These are phyloP conservation scores for Lysiphlebus fabarum DNA, from an alignment of 1,140 invertebrate species.

Conservation along the genomic window DNA sequence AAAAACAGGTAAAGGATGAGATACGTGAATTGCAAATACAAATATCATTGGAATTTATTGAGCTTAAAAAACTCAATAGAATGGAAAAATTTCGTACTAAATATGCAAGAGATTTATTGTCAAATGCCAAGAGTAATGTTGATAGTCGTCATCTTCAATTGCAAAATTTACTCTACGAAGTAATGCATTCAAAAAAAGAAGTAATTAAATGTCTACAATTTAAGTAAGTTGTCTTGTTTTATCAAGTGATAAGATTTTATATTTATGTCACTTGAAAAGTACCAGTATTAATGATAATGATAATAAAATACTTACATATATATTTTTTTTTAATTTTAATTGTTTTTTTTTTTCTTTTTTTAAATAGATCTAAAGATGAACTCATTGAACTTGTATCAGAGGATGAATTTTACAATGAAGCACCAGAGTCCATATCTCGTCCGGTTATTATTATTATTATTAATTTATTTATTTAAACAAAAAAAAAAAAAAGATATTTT, in stretches of 20 bases:
- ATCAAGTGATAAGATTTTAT: constrained; percentile 8
- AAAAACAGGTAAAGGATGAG: constrained; percentile 58
- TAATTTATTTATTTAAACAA: neutral
- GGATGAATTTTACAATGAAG: constrained; percentile 82
- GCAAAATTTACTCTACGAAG: constrained; percentile 94
- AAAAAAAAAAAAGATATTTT: constrained; percentile 3
- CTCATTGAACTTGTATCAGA: constrained; percentile 82
- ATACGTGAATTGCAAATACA: constrained; percentile 67
- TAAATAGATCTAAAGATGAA: constrained; percentile 85
- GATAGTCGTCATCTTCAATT: constrained; percentile 86
- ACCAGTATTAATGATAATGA: neutral
- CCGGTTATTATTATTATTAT: constrained; percentile 57
- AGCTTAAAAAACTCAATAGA: constrained; percentile 86
- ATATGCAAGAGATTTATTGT: constrained; percentile 72
- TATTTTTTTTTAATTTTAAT: constrained; percentile 1
- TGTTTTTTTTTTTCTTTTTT: constrained; percentile 25
- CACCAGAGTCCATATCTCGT: constrained; percentile 68
- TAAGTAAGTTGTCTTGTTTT: constrained; percentile 59
- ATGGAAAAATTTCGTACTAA: constrained; percentile 84
- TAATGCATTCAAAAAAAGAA: constrained; percentile 89
- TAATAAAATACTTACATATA: constrained; percentile 10
- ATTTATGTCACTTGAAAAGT: neutral
- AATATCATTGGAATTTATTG: constrained; percentile 71
- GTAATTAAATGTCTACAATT: constrained; percentile 91
- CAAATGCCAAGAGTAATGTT: constrained; percentile 79